A percentile compares a stretch with the other conserved stretches of the same genome.
phyloP scores from a whole-genome alignment of 1,140 invertebrate genomes.

The Agrypnia vestita region DNA sequence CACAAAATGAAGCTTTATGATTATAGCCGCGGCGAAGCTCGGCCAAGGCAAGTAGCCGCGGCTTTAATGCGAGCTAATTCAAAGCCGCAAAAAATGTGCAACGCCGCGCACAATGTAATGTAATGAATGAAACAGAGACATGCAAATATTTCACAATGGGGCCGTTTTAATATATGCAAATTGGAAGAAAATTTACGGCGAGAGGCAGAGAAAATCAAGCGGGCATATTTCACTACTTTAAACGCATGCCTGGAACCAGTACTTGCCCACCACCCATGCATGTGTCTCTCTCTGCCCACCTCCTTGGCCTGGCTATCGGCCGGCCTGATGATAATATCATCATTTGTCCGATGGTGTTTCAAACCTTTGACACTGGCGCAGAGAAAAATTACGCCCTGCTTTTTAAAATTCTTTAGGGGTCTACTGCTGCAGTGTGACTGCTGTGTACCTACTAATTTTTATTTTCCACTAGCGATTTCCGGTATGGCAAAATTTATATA shows the following conservation, averaged over 20 bases:
- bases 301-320: too few species aligned
- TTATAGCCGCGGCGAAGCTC: neutral
- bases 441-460: too few species aligned
- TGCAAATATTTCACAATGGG: slow-evolving; percentile 43
- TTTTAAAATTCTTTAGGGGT: too few species aligned
- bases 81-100: slow-evolving; percentile 32
- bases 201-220: slow-evolving; percentile 33
- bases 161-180: slow-evolving; percentile 49
- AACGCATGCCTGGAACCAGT: slow-evolving; percentile 12
- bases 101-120: slow-evolving; percentile 38
- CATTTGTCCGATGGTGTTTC: too few species aligned
- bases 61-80: slow-evolving; percentile 38
- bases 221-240: slow-evolving; percentile 39
- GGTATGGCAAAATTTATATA: too few species aligned
- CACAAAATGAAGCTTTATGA: neutral
- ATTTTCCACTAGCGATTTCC: too few species aligned
- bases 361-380: too few species aligned
- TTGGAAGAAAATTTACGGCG: slow-evolving; percentile 44
- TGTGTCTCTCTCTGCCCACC: too few species aligned
- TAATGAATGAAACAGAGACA: slow-evolving; percentile 38
- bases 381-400: too few species aligned
- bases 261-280: neutral
- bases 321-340: too few species aligned
- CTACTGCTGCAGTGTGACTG: too few species aligned
- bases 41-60: neutral